Evolutionary conservation across 35 echinoderm and acorn worm species (phyloP).

Genomic region (Heliocidaris tuberculata): DNA sequence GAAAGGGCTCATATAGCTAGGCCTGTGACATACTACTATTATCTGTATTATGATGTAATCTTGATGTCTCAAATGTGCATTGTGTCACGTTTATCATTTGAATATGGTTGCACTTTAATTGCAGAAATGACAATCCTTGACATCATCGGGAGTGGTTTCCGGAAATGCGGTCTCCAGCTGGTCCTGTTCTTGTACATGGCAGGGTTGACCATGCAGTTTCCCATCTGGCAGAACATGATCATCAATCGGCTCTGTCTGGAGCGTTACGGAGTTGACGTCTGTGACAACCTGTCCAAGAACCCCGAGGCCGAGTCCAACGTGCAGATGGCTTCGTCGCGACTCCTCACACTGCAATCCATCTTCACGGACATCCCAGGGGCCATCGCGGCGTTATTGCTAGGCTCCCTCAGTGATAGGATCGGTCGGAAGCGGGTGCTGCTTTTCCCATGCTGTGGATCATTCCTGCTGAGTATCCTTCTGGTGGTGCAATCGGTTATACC

Average conservation of each 20-base stretch:
- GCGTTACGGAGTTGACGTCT: not conserved
- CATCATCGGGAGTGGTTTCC: slow-evolving; percentile 5
- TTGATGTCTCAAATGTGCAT: too few species aligned
- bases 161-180: not conserved
- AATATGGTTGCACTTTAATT: too few species aligned
- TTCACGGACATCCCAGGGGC: slow-evolving; percentile 33
- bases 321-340: not conserved
- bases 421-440: slow-evolving; percentile 18
- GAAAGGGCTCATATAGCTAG: too few species aligned
- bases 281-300: slow-evolving; percentile 15
- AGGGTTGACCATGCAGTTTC: slow-evolving; percentile 9
- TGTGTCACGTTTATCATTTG: too few species aligned
- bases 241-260: not conserved
- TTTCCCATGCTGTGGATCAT: not conserved
- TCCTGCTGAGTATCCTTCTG: not conserved
- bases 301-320: not conserved
- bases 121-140: slow-evolving; percentile 15
- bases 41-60: too few species aligned
- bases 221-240: slow-evolving; percentile 14
- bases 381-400: not conserved
- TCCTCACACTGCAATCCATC: not conserved
- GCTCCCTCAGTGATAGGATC: not conserved
- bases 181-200: slow-evolving; percentile 29
- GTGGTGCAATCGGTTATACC: not conserved
- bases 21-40: too few species aligned